phyloP scores from a whole-genome alignment of 1,140 invertebrate genomes.

The Sesamia nonagrioides region DNA sequence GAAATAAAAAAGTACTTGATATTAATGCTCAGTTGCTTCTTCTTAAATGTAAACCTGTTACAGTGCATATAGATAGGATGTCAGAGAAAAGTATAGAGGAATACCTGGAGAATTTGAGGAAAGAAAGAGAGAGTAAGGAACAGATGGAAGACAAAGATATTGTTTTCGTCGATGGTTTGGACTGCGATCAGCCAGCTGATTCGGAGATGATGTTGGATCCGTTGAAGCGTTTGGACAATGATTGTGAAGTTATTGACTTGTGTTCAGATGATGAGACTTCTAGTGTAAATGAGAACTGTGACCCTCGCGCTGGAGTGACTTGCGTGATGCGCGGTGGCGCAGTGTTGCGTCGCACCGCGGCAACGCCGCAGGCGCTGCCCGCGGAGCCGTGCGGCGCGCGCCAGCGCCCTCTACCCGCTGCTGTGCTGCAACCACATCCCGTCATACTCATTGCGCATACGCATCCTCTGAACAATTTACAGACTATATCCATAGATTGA shows the following conservation, averaged over 20 bases:
- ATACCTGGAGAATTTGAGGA: slow-evolving; percentile 73
- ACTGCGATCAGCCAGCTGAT: slow-evolving; percentile 66
- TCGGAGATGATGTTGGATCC: slow-evolving; percentile 72
- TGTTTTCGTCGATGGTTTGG: slow-evolving; percentile 77
- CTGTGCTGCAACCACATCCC: slow-evolving; percentile 78
- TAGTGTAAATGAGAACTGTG: slow-evolving; percentile 81
- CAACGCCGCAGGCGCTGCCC: slow-evolving; percentile 76
- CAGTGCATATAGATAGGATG: slow-evolving; percentile 76
- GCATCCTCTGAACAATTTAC: slow-evolving; percentile 75
- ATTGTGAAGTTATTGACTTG: slow-evolving; percentile 86
- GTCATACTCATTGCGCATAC: slow-evolving; percentile 81
- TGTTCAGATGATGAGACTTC: slow-evolving; percentile 85
- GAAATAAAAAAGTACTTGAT: slow-evolving; percentile 82
- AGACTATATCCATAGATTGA: slow-evolving; percentile 84
- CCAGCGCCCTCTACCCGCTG: slow-evolving; percentile 72
- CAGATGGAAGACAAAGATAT: slow-evolving; percentile 74
- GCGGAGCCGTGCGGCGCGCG: slow-evolving; percentile 81
- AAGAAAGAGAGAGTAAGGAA: slow-evolving; percentile 65
- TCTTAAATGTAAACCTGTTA: slow-evolving; percentile 79
- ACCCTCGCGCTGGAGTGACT: slow-evolving; percentile 78
- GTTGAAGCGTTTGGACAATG: slow-evolving; percentile 70
- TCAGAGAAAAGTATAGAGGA: slow-evolving; percentile 71
- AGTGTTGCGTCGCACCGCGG: slow-evolving; percentile 76
- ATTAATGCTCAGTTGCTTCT: slow-evolving; percentile 80
- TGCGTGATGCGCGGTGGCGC: slow-evolving; percentile 83